Percentiles rank a stretch among this genome's conserved stretches.
Evolutionary conservation across 2,797 vertebrate genomes (phyloP).

Genomic region (Columba guinea): DNA sequence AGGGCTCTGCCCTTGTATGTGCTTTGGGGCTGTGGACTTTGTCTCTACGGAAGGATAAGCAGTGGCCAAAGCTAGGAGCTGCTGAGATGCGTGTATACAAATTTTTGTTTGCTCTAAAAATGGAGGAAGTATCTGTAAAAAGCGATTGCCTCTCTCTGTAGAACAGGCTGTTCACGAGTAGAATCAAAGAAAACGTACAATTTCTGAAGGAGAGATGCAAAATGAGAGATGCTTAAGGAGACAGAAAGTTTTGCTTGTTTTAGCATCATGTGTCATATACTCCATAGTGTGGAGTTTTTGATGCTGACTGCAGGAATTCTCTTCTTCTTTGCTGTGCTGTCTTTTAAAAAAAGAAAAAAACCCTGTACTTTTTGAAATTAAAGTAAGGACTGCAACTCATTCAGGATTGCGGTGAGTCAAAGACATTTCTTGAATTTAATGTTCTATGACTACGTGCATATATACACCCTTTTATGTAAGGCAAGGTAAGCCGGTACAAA

Average conservation of each 20-base stretch:
- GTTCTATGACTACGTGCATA: neutral
- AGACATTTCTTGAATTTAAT: neutral
- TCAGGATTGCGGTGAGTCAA: neutral
- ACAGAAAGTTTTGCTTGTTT: neutral
- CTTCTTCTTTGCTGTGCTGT: neutral
- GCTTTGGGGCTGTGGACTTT: neutral
- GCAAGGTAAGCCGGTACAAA: neutral
- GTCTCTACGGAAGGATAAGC: rapidly evolving
- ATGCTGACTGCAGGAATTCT: neutral
- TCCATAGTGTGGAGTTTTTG: neutral
- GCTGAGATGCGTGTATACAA: rapidly evolving
- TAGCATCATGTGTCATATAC: neutral
- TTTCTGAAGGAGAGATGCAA: neutral
- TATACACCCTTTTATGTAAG: neutral
- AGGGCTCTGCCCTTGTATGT: neutral
- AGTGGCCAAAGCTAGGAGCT: neutral
- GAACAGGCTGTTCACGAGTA: neutral
- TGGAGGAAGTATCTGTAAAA: neutral
- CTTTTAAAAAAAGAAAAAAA: neutral
- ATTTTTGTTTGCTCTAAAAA: neutral
- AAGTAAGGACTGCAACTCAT: neutral
- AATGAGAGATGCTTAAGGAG: neutral
- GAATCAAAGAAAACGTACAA: neutral
- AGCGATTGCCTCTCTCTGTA: neutral
- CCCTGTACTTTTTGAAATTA: neutral